Evolutionary conservation across 2,888 invertebrate genomes (phyloP).

Genomic region (Meiosimyza platycephala): DNA sequence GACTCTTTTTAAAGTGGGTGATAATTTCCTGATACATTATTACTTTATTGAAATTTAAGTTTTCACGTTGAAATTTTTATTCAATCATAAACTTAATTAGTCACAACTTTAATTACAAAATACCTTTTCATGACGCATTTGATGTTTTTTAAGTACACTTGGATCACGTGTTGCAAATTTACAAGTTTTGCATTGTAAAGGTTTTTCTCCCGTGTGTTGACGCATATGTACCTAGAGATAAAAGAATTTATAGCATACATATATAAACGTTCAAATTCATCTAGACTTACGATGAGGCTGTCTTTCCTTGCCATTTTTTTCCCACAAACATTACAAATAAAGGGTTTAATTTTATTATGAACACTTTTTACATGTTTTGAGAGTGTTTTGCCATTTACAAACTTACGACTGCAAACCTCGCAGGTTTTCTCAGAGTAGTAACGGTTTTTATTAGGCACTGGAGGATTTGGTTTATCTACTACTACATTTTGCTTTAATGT

Average conservation of each 20-base stretch:
- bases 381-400: slow-evolving; percentile 76
- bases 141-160: slow-evolving; percentile 77
- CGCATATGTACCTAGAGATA: slow-evolving; percentile 74
- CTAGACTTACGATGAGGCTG: slow-evolving; percentile 70
- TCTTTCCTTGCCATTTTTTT: slow-evolving; percentile 79
- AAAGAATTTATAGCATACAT: slow-evolving; percentile 21
- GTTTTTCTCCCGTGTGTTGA: slow-evolving; percentile 84
- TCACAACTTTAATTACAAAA: neutral
- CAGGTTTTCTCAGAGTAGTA: slow-evolving; percentile 76
- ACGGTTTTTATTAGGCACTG: slow-evolving; percentile 55
- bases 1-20: too few relatives aligned
- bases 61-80: neutral
- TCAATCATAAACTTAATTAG: neutral
- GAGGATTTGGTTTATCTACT: slow-evolving; percentile 35
- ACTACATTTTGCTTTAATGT: neutral
- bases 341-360: slow-evolving; percentile 80
- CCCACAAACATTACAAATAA: slow-evolving; percentile 79
- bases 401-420: slow-evolving; percentile 75
- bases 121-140: slow-evolving; percentile 71
- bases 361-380: slow-evolving; percentile 79
- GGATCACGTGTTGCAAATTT: slow-evolving; percentile 80
- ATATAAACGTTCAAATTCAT: slow-evolving; percentile 11
- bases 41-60: too few relatives aligned
- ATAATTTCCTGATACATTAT: too few relatives aligned
- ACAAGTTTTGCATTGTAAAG: slow-evolving; percentile 77